Conservation (phyloP, 2,888 invertebrate genomes). For the Acanthococcus lagerstroemiae region DNA sequence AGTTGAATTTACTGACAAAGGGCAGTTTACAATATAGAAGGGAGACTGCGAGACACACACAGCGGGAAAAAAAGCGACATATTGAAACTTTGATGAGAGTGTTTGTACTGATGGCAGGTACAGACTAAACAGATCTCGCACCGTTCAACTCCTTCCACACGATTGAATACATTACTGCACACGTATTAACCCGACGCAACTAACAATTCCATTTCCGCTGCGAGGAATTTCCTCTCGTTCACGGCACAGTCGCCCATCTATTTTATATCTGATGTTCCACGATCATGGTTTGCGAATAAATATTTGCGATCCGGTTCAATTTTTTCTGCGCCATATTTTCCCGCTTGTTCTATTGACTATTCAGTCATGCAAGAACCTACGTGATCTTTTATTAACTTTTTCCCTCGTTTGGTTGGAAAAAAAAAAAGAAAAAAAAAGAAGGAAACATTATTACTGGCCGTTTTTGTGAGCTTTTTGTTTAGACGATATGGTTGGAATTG, state of each 20-base stretch:
- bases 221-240: constrained; percentile 12
- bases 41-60: background rate
- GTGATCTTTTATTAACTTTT: background rate
- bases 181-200: constrained; percentile 15
- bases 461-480: no score
- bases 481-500: no score
- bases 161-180: constrained; percentile 24
- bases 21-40: constrained; percentile 7
- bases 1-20: background rate
- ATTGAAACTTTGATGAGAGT: constrained; percentile 23
- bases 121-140: constrained; percentile 7
- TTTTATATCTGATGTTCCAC: constrained; percentile 5
- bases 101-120: constrained; percentile 21
- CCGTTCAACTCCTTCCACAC: constrained; percentile 25
- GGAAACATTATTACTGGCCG: no score
- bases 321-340: background rate
- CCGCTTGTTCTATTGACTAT: constrained; percentile 1
- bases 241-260: background rate
- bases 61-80: constrained; percentile 9
- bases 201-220: constrained; percentile 20
- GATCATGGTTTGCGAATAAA: constrained; percentile 1
- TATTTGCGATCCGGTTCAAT: constrained; percentile 16
- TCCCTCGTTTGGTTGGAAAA: no score
- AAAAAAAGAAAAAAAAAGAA: no score
- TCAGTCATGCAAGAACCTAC: background rate